Evolutionary conservation across 2,113 vertebrate genomes (phyloP), one percentile per base, ranked within the genome.

Genomic region (Pseudonaja textilis): DNA sequence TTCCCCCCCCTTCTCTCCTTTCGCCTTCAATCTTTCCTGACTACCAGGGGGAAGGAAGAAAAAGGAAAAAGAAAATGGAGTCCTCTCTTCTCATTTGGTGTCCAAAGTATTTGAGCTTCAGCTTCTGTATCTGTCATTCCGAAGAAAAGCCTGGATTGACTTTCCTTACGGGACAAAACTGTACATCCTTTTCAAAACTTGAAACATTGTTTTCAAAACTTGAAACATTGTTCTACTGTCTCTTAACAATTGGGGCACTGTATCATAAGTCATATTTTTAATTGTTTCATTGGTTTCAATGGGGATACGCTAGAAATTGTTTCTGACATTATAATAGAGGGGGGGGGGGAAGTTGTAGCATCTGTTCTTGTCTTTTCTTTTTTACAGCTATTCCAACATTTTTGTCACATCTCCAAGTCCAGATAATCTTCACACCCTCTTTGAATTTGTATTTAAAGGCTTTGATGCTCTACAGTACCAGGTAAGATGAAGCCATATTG

Each of bases 401-500:
- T 99, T 99, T 93, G 98, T 99, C 57, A 99, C 99, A 0, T 99
- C 99, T 10, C 99, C 99, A 4, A 99, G 99, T 94, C 99, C 99
- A 0, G 99, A 99, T 97, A 99, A 99, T 96, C 98, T 99, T 69
- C 98, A 99, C 94, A 99, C 99, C 8, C 97, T 99, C 90, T 99
- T 99, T 97, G 99, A 99, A 94, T 99, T 99, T 96, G 97, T 99
- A 88, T 99, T 99, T 96, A 99, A 99, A 97, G 99, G 99, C 87
- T 99, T 99, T 93, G 99, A 99, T 96, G 97, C 98, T 0, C 97
- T 99, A 91, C 98, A 99, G 29, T 99, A 98, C 93, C 98, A 99
- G 98, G 98, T 99, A 92, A 96, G 96, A 61, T 91, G 69, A 29
- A 22, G 23, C 90, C 9, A 6, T 3, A 45, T 16, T 69, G 29